phyloP scores from a whole-genome alignment of 2,113 vertebrate genomes.

The Pavo muticus region DNA sequence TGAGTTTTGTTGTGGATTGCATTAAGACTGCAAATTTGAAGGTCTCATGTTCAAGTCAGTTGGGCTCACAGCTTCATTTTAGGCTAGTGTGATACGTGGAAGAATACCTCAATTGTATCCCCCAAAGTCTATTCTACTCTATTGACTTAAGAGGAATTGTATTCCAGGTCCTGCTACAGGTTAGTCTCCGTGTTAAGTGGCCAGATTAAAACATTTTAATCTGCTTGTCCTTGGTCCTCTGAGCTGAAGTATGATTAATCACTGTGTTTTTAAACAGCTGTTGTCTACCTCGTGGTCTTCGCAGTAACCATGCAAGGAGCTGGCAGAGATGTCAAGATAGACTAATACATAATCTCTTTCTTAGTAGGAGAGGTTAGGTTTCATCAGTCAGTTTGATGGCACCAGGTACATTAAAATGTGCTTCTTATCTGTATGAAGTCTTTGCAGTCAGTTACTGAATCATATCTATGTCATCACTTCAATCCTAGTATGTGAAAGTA shows the following conservation, averaged over 20 bases:
- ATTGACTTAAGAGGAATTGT: neutral
- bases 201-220: constrained; percentile 27
- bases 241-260: constrained; percentile 1
- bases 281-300: neutral
- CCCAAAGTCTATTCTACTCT: neutral
- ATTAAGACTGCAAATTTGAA: neutral
- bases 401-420: neutral
- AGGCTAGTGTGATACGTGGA: neutral
- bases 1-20: neutral
- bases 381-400: constrained; percentile 23
- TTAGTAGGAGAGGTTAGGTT: constrained; percentile 22
- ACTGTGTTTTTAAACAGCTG: neutral
- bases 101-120: neutral
- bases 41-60: neutral
- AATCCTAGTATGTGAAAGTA: neutral
- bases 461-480: neutral
- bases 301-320: neutral
- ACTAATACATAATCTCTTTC: neutral
- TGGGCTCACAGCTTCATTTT: neutral
- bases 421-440: constrained; percentile 24
- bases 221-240: neutral
- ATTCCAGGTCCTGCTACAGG: neutral
- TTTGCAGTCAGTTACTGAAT: constrained; percentile 30
- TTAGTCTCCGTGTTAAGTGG: neutral
- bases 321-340: neutral